Conservation (phyloP, 2,888 invertebrate species). For the Uloborus plumipes region DNA sequence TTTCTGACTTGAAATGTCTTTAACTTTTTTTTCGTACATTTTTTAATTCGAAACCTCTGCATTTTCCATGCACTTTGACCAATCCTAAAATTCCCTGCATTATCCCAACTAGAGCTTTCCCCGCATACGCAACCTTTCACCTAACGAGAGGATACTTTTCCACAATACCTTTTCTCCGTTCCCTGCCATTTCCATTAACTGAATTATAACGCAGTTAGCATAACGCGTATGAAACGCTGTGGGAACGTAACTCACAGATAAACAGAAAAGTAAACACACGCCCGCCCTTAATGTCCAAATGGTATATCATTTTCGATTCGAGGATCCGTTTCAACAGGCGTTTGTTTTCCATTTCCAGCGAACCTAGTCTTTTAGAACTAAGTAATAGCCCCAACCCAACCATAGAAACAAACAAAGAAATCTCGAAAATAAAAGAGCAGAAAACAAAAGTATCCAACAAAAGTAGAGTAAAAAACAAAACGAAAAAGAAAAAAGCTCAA, state of each 20-base stretch:
- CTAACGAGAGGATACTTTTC: no score
- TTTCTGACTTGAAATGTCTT: no score
- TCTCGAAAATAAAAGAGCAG: background rate
- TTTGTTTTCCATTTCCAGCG: slow-evolving; percentile 46
- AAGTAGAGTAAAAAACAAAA: background rate
- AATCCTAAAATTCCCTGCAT: no score
- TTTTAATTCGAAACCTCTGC: no score
- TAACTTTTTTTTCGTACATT: no score
- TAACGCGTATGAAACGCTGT: background rate
- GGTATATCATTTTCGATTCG: slow-evolving; percentile 39
- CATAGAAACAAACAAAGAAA: background rate
- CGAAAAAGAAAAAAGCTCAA: slow-evolving; percentile 5
- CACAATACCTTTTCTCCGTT: no score
- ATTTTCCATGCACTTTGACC: no score
- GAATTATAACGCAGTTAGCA: no score
- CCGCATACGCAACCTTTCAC: no score
- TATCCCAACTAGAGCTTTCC: no score
- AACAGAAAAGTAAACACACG: slow-evolving; percentile 34
- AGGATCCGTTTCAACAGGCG: slow-evolving; percentile 47
- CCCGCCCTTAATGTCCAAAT: slow-evolving; percentile 42
- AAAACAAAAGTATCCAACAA: background rate
- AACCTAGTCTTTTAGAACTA: slow-evolving; percentile 53
- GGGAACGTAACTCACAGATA: slow-evolving; percentile 31
- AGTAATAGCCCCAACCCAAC: slow-evolving; percentile 42
- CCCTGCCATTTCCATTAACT: no score